These are phyloP conservation scores for Thunnus thynnus DNA, from an alignment of 2,113 vertebrate species.

Conservation along the genomic window DNA sequence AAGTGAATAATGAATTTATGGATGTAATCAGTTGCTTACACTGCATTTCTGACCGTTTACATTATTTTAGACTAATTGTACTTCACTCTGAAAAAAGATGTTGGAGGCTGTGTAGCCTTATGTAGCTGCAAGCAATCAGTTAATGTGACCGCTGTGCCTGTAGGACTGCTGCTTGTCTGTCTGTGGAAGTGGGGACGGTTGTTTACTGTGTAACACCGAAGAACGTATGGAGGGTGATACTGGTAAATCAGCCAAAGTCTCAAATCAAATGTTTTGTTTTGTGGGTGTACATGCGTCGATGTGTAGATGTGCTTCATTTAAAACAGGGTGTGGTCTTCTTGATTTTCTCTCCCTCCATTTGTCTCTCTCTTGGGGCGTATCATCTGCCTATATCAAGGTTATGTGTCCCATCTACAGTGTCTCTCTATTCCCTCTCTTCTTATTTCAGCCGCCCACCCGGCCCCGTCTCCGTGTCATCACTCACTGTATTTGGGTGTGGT, in stretches of 20 bases:
- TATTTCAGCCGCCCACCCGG: not conserved
- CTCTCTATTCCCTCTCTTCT: constrained; percentile 4
- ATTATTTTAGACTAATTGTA: constrained; percentile 5
- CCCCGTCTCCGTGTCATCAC: constrained; percentile 18
- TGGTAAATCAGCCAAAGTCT: constrained; percentile 31
- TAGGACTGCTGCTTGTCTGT: not conserved
- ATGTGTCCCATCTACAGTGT: constrained; percentile 25
- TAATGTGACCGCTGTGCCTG: constrained; percentile 34
- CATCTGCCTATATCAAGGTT: constrained; percentile 56
- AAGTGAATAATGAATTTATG: constrained; percentile 31
- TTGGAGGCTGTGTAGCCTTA: constrained; percentile 12
- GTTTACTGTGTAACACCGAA: constrained; percentile 27
- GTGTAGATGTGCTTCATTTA: constrained; percentile 1
- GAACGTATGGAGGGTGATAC: constrained; percentile 9
- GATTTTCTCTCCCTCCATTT: constrained; percentile 18
- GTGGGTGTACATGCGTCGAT: not conserved
- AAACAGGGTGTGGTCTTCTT: constrained; percentile 55
- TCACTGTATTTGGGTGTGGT: constrained; percentile 65
- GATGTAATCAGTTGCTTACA: not conserved
- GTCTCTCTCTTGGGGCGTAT: constrained; percentile 43
- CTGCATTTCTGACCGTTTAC: constrained; percentile 28
- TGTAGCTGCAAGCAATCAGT: constrained; percentile 43
- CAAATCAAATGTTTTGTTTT: constrained; percentile 41
- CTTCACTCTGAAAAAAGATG: not conserved
- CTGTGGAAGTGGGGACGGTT: not conserved